phyloP scores from a whole-genome alignment of 2,797 vertebrate species.

The Pangasius larnaudii region DNA sequence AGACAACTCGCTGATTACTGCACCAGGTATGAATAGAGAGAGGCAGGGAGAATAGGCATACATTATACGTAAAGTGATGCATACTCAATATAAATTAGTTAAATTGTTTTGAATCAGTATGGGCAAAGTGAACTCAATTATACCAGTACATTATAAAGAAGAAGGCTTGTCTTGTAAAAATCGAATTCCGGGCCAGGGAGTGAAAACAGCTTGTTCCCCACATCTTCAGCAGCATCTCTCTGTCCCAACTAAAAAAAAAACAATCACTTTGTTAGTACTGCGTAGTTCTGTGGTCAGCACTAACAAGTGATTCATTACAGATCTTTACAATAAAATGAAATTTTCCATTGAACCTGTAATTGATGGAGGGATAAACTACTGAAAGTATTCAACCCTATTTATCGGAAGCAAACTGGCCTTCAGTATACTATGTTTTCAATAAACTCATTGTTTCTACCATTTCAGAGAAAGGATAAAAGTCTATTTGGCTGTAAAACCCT shows the following conservation, averaged over 20 bases:
- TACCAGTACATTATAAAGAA: conserved; percentile 19
- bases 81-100: conserved; percentile 26
- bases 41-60: conserved; percentile 49
- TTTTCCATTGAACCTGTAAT: conserved; percentile 4
- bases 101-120: conserved; percentile 3
- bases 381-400: background rate
- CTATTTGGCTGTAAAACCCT: background rate
- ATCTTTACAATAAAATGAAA: conserved; percentile 1
- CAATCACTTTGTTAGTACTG: conserved; percentile 14
- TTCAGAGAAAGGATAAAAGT: background rate
- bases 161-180: conserved; percentile 48
- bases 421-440: conserved; percentile 3
- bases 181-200: background rate
- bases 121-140: conserved; percentile 48
- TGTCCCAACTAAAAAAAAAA: conserved; percentile 29
- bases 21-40: conserved; percentile 68
- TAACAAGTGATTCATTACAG: conserved; percentile 26
- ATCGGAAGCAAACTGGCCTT: background rate
- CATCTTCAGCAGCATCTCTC: conserved; percentile 24
- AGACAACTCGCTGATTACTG: conserved; percentile 75
- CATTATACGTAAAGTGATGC: conserved; percentile 48
- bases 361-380: background rate
- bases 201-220: background rate
- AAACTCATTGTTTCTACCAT: background rate
- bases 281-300: background rate